These are phyloP conservation scores for Microchirus variegatus DNA, from an alignment of 2,797 vertebrate species.

Conservation along the genomic window DNA sequence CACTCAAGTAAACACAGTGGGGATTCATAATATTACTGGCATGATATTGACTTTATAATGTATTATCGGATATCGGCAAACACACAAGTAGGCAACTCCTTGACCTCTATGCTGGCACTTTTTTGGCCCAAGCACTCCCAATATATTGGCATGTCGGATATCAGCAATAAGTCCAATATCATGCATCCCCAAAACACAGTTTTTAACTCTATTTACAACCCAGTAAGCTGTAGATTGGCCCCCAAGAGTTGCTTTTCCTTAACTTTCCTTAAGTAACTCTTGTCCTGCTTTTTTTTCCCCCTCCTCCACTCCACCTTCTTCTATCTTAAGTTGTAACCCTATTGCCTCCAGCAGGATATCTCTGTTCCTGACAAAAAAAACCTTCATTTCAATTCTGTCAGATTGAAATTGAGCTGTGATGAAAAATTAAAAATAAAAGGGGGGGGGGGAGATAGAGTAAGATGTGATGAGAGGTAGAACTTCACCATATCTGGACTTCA, in stretches of 20 bases:
- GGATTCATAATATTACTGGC: too few relatives aligned
- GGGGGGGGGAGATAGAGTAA: not conserved
- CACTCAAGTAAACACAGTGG: not conserved
- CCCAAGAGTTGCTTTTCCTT: not conserved
- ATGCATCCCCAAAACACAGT: too few relatives aligned
- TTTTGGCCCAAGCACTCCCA: too few relatives aligned
- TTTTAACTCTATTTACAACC: too few relatives aligned
- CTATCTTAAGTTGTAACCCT: conserved; percentile 12
- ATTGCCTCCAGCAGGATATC: conserved; percentile 38
- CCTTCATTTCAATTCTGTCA: conserved; percentile 48
- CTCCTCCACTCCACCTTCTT: conserved; percentile 9
- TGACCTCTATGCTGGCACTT: too few relatives aligned
- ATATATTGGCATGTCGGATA: too few relatives aligned
- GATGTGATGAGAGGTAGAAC: conserved; percentile 23
- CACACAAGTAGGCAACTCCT: too few relatives aligned
- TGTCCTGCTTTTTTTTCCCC: not conserved
- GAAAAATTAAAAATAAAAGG: conserved; percentile 22
- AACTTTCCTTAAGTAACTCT: not conserved
- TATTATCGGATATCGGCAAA: too few relatives aligned
- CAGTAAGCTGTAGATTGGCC: too few relatives aligned
- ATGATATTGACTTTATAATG: too few relatives aligned
- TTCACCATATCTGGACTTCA: conserved; percentile 30
- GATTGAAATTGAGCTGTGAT: conserved; percentile 36
- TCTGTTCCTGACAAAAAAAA: conserved; percentile 42
- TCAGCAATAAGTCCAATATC: too few relatives aligned